phyloP scores from a whole-genome alignment of 2,888 invertebrate species.

The Theretra japonica region DNA sequence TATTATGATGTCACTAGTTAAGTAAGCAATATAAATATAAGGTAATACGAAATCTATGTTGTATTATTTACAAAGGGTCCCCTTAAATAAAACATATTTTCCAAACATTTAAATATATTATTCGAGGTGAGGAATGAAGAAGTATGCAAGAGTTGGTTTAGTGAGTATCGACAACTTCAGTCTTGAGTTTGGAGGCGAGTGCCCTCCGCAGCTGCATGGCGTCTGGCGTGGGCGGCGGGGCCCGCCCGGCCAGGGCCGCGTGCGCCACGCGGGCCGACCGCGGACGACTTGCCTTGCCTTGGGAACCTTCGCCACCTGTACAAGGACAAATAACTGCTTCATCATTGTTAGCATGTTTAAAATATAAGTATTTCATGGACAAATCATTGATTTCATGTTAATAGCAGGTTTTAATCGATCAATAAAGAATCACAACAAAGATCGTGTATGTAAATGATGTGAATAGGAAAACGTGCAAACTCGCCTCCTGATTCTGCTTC shows the following conservation, averaged over 20 bases:
- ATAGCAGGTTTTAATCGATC: too few relatives aligned
- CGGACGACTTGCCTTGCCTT: slow-evolving; percentile 81
- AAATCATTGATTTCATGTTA: slow-evolving; percentile 3
- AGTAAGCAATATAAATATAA: slow-evolving; percentile 85
- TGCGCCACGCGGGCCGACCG: slow-evolving; percentile 91
- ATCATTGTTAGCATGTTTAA: not conserved
- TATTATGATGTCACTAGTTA: slow-evolving; percentile 85
- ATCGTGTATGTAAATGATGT: not conserved
- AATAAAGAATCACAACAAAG: too few relatives aligned
- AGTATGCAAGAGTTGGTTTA: slow-evolving; percentile 30
- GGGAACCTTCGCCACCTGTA: slow-evolving; percentile 85
- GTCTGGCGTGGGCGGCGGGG: slow-evolving; percentile 76
- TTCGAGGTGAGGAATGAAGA: not conserved
- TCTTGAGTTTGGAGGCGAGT: slow-evolving; percentile 92
- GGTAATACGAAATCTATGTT: slow-evolving; percentile 70
- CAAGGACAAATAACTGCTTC: not conserved
- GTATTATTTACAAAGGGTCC: slow-evolving; percentile 57
- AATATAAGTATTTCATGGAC: not conserved
- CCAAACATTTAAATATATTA: not conserved
- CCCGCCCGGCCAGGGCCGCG: slow-evolving; percentile 85
- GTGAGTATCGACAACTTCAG: slow-evolving; percentile 90
- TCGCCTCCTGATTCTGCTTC: slow-evolving; percentile 76
- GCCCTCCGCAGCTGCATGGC: slow-evolving; percentile 92
- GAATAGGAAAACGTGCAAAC: not conserved
- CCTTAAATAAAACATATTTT: slow-evolving; percentile 22